phyloP scores from a whole-genome alignment of 2,888 invertebrate genomes.

The Agriopis aurantiaria region DNA sequence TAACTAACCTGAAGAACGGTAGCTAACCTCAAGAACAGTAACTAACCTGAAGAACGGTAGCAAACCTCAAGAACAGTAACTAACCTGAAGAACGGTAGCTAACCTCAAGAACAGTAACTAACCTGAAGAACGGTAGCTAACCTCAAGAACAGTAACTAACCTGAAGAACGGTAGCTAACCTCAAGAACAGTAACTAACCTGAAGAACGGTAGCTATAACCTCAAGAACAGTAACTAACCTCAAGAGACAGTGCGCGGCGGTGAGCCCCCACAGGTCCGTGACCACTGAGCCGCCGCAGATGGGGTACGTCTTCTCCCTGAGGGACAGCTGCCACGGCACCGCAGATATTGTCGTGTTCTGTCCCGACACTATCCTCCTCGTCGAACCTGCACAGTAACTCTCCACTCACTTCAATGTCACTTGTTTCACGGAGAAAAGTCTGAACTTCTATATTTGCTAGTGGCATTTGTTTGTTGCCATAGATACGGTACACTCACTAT shows the following conservation, averaged over 20 bases:
- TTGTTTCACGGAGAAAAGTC: not conserved
- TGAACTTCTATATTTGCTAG: too few relatives aligned
- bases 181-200: too few relatives aligned
- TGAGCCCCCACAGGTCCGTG: constrained; percentile 77
- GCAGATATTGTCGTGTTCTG: constrained; percentile 81
- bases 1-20: not conserved
- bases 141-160: too few relatives aligned
- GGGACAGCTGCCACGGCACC: constrained; percentile 85
- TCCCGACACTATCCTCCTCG: constrained; percentile 81
- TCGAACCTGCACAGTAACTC: constrained; percentile 52
- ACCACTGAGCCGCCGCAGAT: constrained; percentile 84
- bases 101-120: too few relatives aligned
- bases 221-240: constrained; percentile 54
- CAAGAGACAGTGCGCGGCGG: constrained; percentile 82
- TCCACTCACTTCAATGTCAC: not conserved
- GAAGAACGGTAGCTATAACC: too few relatives aligned
- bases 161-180: too few relatives aligned
- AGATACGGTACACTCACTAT: too few relatives aligned
- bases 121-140: too few relatives aligned
- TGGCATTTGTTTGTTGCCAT: too few relatives aligned
- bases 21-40: not conserved
- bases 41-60: not conserved
- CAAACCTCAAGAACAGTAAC: not conserved
- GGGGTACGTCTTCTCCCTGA: constrained; percentile 77
- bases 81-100: constrained; percentile 74